Conservation (phyloP, 2,888 invertebrate genomes). For the Leucania comma region DNA sequence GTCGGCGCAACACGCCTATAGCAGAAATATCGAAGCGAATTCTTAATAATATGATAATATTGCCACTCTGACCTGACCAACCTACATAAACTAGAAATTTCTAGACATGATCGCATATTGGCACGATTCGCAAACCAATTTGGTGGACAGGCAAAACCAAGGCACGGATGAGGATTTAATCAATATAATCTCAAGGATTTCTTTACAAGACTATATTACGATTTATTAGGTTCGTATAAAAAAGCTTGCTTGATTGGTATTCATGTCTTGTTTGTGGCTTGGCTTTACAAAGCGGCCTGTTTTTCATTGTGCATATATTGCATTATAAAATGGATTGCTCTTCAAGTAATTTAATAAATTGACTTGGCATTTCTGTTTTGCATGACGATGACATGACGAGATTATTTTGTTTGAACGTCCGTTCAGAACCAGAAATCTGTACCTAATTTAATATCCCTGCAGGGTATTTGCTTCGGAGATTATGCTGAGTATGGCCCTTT, state of each 20-base stretch:
- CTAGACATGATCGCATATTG: conserved; percentile 19
- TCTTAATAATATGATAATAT: neutral
- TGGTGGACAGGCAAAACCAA: conserved; percentile 21
- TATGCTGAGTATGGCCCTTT: no score
- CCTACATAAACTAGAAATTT: conserved; percentile 3
- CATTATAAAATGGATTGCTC: no score
- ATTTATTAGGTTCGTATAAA: conserved; percentile 23
- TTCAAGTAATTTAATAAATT: no score
- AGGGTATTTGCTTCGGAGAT: no score
- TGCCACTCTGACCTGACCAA: neutral
- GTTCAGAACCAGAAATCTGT: no score
- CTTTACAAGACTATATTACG: conserved; percentile 15
- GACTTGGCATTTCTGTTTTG: no score
- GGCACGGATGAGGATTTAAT: conserved; percentile 4
- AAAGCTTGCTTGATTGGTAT: conserved; percentile 11
- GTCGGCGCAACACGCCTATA: no score
- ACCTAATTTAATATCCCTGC: no score
- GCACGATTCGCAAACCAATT: conserved; percentile 36
- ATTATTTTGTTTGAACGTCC: no score
- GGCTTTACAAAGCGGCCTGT: neutral
- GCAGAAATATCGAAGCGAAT: neutral
- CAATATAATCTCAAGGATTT: conserved; percentile 14
- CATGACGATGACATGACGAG: no score
- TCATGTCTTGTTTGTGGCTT: conserved; percentile 12
- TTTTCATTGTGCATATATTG: no score